A percentile compares a stretch with the other conserved stretches of the same genome.
Conservation (phyloP, 2,888 invertebrate species). For the Melikaiella ostensackeni region DNA sequence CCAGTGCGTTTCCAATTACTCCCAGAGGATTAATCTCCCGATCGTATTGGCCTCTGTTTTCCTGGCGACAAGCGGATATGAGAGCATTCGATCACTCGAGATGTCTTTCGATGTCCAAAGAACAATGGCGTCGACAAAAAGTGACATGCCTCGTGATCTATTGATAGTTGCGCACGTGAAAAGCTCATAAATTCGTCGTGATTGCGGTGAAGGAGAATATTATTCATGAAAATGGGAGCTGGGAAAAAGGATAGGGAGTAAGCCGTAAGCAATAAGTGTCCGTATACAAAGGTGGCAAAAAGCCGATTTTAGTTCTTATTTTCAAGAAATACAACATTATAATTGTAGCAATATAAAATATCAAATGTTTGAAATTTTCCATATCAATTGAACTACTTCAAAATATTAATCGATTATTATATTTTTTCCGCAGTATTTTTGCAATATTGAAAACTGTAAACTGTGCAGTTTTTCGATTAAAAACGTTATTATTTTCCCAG, state of each 20-base stretch:
- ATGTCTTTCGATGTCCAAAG: slow-evolving; percentile 7
- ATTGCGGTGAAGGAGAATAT: neutral
- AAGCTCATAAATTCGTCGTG: neutral
- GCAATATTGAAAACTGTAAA: too few relatives aligned
- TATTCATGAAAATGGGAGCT: neutral
- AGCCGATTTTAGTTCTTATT: too few relatives aligned
- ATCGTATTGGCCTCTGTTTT: slow-evolving; percentile 51
- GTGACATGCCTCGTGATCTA: neutral
- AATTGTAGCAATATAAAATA: too few relatives aligned
- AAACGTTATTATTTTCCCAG: too few relatives aligned
- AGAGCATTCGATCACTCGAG: neutral
- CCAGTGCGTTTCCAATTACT: slow-evolving; percentile 56
- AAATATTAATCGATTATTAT: too few relatives aligned
- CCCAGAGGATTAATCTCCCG: slow-evolving; percentile 57
- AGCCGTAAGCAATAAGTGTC: neutral
- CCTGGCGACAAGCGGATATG: slow-evolving; percentile 2
- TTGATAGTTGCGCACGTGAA: neutral
- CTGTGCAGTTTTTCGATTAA: too few relatives aligned
- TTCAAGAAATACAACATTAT: too few relatives aligned
- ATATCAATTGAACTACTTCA: too few relatives aligned
- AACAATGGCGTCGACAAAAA: slow-evolving; percentile 7
- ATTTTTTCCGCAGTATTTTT: too few relatives aligned
- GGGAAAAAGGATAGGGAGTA: neutral
- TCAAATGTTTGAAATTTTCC: too few relatives aligned
- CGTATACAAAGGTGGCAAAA: too few relatives aligned